phyloP scores from a whole-genome alignment of 2,797 vertebrate genomes.

The Rhinogobio ventralis region DNA sequence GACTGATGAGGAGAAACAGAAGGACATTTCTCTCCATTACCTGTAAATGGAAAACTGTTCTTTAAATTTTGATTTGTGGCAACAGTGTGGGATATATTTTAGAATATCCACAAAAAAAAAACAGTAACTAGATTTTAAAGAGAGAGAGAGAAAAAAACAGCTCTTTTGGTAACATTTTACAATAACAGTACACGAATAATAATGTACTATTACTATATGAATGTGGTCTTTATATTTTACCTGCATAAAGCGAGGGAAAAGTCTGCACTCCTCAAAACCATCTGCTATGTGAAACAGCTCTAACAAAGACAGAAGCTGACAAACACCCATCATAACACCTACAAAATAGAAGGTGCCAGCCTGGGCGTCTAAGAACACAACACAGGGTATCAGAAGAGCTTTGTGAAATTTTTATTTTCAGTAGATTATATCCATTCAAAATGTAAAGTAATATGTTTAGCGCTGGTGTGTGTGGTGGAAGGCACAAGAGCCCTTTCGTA shows the following conservation, averaged over 20 bases:
- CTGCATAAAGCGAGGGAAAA: constrained; percentile 87
- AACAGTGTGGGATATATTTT: background rate
- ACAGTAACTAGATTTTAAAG: background rate
- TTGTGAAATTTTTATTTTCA: background rate
- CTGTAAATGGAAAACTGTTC: constrained; percentile 68
- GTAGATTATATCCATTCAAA: background rate
- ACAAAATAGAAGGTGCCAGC: constrained; percentile 92
- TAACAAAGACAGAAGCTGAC: constrained; percentile 87
- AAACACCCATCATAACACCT: constrained; percentile 89
- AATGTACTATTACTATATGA: background rate
- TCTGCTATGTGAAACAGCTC: constrained; percentile 89
- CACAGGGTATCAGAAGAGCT: background rate
- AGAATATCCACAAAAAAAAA: background rate
- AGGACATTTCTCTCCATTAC: constrained; percentile 88
- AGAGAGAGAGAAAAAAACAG: too few relatives aligned
- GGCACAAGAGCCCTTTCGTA: background rate
- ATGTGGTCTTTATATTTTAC: constrained; percentile 66
- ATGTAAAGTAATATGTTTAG: background rate
- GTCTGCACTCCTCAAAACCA: constrained; percentile 82
- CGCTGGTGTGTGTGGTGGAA: background rate
- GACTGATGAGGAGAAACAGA: constrained; percentile 86
- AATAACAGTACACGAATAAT: background rate
- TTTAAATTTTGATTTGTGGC: background rate
- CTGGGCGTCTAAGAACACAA: constrained; percentile 80
- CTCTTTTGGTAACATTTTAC: background rate